These are phyloP conservation scores for Phylloscopus trochilus DNA, from an alignment of 2,113 vertebrate species.

Conservation along the genomic window DNA sequence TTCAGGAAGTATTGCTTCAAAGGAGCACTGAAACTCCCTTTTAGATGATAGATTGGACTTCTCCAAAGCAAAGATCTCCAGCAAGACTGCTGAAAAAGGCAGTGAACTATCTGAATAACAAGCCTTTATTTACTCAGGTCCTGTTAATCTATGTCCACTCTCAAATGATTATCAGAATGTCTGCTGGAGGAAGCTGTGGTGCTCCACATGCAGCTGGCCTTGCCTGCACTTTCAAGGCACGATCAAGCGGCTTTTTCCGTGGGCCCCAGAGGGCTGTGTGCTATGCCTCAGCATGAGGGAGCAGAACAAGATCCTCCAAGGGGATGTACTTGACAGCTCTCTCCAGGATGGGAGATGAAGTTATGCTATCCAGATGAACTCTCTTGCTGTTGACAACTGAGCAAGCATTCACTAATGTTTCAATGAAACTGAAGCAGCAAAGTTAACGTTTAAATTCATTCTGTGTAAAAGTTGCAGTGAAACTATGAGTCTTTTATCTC, in stretches of 20 bases:
- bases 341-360: not conserved
- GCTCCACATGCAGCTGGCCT: not conserved
- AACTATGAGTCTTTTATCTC: not conserved
- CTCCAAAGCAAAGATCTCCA: not conserved
- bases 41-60: not conserved
- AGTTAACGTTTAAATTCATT: not conserved
- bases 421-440: not conserved
- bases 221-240: not conserved
- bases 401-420: not conserved
- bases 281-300: not conserved
- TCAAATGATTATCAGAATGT: not conserved
- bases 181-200: not conserved
- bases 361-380: not conserved
- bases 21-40: not conserved
- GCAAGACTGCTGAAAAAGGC: not conserved
- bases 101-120: not conserved
- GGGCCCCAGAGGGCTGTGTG: not conserved
- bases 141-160: not conserved
- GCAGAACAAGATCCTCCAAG: not conserved
- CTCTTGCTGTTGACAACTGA: not conserved
- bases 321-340: not conserved
- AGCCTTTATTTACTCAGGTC: not conserved
- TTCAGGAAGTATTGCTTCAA: not conserved
- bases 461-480: not conserved
- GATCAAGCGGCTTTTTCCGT: fast-evolving